Percentiles rank a stretch among this genome's conserved stretches.
phyloP scores from a whole-genome alignment of 2,113 vertebrate genomes.

The Stegastes partitus region DNA sequence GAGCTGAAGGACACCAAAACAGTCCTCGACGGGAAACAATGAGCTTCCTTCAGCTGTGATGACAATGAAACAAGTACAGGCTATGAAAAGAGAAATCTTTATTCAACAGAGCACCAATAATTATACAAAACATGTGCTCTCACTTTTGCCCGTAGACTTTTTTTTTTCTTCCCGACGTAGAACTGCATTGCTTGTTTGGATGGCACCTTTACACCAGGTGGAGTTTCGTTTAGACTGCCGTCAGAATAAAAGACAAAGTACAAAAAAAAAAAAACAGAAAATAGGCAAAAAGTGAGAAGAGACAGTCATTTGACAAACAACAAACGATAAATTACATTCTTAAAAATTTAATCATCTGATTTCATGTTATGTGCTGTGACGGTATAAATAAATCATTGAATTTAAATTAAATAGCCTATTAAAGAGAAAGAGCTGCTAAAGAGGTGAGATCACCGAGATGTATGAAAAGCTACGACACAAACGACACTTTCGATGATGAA shows the following conservation, averaged over 20 bases:
- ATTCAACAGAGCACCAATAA: slow-evolving; percentile 74
- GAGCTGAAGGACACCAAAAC: too few relatives aligned
- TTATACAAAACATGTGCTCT: slow-evolving; percentile 70
- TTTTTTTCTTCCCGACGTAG: slow-evolving; percentile 30
- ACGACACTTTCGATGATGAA: slow-evolving; percentile 37
- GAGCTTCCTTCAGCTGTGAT: not conserved
- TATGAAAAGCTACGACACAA: slow-evolving; percentile 55
- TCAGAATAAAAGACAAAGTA: slow-evolving; percentile 14
- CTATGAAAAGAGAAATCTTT: slow-evolving; percentile 77
- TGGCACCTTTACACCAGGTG: slow-evolving; percentile 3
- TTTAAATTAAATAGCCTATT: slow-evolving; percentile 85
- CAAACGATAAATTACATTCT: slow-evolving; percentile 83
- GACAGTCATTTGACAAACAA: slow-evolving; percentile 69
- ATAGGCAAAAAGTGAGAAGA: slow-evolving; percentile 52
- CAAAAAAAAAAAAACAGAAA: slow-evolving; percentile 63
- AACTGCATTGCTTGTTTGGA: slow-evolving; percentile 11
- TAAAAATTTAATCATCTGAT: slow-evolving; percentile 73
- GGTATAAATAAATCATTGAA: slow-evolving; percentile 85
- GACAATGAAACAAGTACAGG: not conserved
- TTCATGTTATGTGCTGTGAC: slow-evolving; percentile 84
- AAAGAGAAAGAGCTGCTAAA: slow-evolving; percentile 64
- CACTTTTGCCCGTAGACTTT: slow-evolving; percentile 43
- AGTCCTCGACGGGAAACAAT: too few relatives aligned
- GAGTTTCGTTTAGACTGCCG: slow-evolving; percentile 16
- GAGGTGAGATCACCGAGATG: slow-evolving; percentile 36